Percentiles rank a stretch among this genome's conserved stretches.
Conservation (phyloP, 2,797 vertebrate genomes). For the Hyperoplus immaculatus region DNA sequence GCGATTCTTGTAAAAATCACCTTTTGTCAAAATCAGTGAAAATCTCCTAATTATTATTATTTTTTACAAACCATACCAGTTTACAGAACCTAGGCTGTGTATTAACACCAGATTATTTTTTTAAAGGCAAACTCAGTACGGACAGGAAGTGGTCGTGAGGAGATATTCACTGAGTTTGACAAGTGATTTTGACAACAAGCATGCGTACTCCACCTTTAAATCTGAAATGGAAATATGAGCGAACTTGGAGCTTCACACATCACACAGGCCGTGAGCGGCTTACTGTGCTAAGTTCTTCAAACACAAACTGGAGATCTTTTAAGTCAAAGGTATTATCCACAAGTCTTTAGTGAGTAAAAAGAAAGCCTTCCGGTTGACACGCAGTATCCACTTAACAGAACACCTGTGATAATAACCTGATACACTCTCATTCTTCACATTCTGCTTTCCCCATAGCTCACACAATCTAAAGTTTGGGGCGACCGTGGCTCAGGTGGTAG, state of each 20-base stretch:
- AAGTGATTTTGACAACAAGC: too few species aligned
- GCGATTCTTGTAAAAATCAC: too few species aligned
- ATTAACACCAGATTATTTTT: too few species aligned
- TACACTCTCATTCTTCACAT: not conserved
- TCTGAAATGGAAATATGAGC: constrained; percentile 23
- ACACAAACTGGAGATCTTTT: not conserved
- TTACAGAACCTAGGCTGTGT: too few species aligned
- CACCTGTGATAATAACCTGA: not conserved
- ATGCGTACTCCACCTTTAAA: constrained; percentile 8
- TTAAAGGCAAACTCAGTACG: too few species aligned
- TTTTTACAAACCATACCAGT: too few species aligned
- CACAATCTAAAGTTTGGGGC: not conserved
- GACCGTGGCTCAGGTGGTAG: too few species aligned
- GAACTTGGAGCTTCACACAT: not conserved
- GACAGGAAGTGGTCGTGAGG: too few species aligned
- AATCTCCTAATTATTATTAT: too few species aligned
- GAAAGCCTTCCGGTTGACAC: not conserved
- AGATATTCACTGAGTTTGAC: too few species aligned
- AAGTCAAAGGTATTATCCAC: not conserved
- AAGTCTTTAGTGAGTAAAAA: not conserved
- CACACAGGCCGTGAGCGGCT: not conserved
- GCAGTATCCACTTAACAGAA: not conserved
- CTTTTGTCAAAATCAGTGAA: too few species aligned
- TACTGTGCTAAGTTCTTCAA: not conserved
- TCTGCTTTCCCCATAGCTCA: not conserved